Conservation (phyloP, 2,113 vertebrate species). For the Myrmecobius fasciatus region DNA sequence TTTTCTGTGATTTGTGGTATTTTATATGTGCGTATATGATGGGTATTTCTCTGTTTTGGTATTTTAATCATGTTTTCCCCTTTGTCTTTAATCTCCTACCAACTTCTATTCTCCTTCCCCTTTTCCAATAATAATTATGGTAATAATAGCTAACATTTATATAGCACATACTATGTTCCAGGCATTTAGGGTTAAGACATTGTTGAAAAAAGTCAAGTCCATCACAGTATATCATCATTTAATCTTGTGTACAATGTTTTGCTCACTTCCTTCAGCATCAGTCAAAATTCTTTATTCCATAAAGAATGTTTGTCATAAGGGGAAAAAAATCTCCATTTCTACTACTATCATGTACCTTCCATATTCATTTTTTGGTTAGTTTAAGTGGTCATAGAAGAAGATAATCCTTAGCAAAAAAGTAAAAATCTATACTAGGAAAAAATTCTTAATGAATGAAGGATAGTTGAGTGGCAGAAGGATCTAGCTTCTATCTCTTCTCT, state of each 20-base stretch:
- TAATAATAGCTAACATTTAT: not conserved
- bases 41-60: not conserved
- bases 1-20: not conserved
- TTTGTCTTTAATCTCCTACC: not conserved
- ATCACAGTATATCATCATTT: no score
- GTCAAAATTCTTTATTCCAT: not conserved
- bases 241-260: no score
- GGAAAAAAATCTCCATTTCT: not conserved
- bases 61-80: not conserved
- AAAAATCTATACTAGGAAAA: slow-evolving; percentile 19
- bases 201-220: no score
- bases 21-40: not conserved
- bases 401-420: slow-evolving; percentile 17
- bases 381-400: slow-evolving; percentile 31
- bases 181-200: no score
- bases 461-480: no score
- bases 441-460: not conserved
- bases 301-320: not conserved
- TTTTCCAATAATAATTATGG: not conserved
- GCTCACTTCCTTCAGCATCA: no score
- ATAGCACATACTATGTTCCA: not conserved
- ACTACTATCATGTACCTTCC: not conserved
- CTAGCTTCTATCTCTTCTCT: not conserved
- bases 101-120: not conserved
- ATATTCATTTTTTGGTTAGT: not conserved